Conservation (phyloP, 2,797 vertebrate species). For the Poecilia gillii region DNA sequence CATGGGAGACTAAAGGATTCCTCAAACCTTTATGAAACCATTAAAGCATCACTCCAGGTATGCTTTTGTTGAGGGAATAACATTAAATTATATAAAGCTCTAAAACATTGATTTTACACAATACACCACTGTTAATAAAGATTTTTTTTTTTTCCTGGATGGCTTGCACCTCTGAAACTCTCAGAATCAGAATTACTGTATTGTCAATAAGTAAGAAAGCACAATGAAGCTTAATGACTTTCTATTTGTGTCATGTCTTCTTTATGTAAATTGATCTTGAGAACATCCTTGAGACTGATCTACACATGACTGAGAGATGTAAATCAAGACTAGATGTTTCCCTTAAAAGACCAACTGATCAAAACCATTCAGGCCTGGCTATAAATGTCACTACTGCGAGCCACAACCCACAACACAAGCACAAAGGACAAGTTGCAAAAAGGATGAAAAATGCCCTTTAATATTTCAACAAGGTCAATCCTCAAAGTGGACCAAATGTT, state of each 20-base stretch:
- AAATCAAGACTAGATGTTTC: background rate
- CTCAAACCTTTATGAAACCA: no score
- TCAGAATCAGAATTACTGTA: no score
- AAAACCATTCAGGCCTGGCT: background rate
- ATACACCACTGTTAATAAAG: background rate
- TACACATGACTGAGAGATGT: background rate
- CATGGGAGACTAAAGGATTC: no score
- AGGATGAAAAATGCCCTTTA: background rate
- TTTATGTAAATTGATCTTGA: background rate
- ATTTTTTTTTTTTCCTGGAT: background rate
- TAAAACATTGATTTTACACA: no score
- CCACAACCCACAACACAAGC: background rate
- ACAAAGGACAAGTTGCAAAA: background rate
- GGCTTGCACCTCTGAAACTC: background rate
- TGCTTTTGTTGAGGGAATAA: no score
- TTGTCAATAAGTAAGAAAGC: no score
- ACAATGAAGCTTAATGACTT: no score
- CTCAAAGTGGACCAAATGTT: constrained; percentile 13
- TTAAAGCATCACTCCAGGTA: no score
- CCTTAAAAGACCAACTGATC: background rate
- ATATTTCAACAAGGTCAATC: background rate
- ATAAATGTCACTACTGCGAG: background rate
- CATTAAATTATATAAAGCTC: no score
- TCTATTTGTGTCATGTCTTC: background rate
- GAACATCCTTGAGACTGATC: background rate